Conservation (phyloP, 1,140 invertebrate species). For the Polyergus mexicanus region DNA sequence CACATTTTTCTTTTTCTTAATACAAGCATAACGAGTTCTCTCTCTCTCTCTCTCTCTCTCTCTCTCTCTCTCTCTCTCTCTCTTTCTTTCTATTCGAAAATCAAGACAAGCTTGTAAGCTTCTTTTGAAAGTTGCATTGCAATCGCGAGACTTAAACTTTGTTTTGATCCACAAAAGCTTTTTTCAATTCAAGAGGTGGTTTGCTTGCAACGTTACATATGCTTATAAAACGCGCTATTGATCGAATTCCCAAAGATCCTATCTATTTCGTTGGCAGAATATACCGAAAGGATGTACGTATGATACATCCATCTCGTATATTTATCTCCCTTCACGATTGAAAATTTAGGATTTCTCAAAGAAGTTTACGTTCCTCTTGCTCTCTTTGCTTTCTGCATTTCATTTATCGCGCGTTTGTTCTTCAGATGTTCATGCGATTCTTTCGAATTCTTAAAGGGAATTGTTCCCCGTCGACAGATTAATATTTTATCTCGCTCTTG, state of each 20-base stretch:
- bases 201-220: neutral
- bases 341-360: constrained; percentile 14
- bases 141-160: neutral
- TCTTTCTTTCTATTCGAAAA: neutral
- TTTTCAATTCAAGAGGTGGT: neutral
- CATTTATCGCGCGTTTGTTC: constrained; percentile 1
- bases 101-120: neutral
- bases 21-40: neutral
- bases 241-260: neutral
- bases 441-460: neutral
- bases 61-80: too few species aligned
- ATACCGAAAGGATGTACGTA: neutral
- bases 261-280: neutral
- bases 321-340: neutral
- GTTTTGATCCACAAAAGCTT: neutral
- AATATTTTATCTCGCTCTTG: neutral
- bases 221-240: constrained; percentile 15
- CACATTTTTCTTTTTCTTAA: neutral
- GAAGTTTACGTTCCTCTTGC: neutral
- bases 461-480: neutral
- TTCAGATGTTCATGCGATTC: neutral
- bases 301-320: neutral
- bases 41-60: neutral
- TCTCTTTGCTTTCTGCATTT: neutral
- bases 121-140: neutral